phyloP scores from a whole-genome alignment of 2,797 vertebrate genomes.

The Sebastes taczanowskii region DNA sequence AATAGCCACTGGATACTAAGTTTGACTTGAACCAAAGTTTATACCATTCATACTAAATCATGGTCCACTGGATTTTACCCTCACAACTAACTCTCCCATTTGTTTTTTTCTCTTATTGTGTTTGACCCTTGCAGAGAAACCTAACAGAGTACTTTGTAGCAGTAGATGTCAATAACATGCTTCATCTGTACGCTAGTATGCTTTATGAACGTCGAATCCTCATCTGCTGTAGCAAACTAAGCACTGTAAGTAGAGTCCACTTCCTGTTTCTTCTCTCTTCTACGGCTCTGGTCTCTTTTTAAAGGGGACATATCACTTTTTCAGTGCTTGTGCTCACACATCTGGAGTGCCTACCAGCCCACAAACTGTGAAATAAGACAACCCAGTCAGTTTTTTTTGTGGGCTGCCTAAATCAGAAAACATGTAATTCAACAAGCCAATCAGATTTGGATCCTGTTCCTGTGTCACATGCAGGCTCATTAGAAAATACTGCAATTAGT shows the following conservation, averaged over 20 bases:
- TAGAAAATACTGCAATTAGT: too few relatives aligned
- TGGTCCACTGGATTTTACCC: neutral
- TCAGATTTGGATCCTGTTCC: too few relatives aligned
- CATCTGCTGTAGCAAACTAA: conserved; percentile 96
- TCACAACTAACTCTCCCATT: conserved; percentile 55
- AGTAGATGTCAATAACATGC: conserved; percentile 99
- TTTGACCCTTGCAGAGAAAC: conserved; percentile 89
- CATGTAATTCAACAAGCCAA: rapidly evolving
- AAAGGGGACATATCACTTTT: neutral
- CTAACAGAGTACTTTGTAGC: conserved; percentile 98
- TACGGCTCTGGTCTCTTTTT: neutral
- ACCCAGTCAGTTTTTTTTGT: too few relatives aligned
- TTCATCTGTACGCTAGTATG: conserved; percentile 98
- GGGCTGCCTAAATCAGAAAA: too few relatives aligned
- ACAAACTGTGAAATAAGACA: too few relatives aligned
- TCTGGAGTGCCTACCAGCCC: too few relatives aligned
- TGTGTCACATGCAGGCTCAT: rapidly evolving
- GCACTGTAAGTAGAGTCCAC: conserved; percentile 89
- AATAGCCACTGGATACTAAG: neutral
- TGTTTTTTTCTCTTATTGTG: conserved; percentile 47
- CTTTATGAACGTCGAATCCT: conserved; percentile 95
- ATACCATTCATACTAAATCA: neutral
- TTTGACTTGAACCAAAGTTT: neutral
- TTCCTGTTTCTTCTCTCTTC: conserved; percentile 8
- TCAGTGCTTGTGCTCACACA: too few relatives aligned